phyloP scores from a whole-genome alignment of 2,888 invertebrate species.

The Nephrotoma flavescens region DNA sequence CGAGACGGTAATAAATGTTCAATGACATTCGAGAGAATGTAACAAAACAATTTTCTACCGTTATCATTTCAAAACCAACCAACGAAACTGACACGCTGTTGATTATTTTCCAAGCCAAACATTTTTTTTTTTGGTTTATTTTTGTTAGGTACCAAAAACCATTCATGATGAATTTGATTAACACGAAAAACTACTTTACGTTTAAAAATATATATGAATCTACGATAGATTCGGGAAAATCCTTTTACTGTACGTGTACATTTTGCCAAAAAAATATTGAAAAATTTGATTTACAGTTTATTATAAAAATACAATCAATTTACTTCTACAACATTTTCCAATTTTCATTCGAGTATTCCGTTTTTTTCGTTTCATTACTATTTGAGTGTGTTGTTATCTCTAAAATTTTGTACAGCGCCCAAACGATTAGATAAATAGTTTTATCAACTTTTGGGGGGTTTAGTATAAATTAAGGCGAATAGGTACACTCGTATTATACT shows the following conservation, averaged over 20 bases:
- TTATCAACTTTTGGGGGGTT: no score
- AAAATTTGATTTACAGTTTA: neutral
- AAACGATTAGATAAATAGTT: no score
- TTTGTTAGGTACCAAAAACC: neutral
- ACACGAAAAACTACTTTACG: neutral
- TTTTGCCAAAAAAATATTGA: neutral
- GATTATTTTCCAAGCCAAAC: neutral
- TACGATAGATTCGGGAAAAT: neutral
- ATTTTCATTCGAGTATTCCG: neutral
- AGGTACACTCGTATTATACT: no score
- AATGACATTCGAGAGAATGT: neutral
- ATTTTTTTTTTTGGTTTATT: neutral
- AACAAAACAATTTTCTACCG: neutral
- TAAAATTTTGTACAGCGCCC: no score
- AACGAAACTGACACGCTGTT: neutral
- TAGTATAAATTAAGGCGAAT: no score
- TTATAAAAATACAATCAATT: neutral
- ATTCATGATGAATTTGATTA: neutral
- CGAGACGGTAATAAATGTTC: neutral
- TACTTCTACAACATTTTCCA: neutral
- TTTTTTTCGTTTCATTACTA: neutral
- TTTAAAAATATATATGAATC: neutral
- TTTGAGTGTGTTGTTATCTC: neutral
- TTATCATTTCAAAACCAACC: neutral
- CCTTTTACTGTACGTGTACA: neutral